Evolutionary conservation across 2,888 invertebrate species (phyloP).

Genomic region (Lithophane leautieri): DNA sequence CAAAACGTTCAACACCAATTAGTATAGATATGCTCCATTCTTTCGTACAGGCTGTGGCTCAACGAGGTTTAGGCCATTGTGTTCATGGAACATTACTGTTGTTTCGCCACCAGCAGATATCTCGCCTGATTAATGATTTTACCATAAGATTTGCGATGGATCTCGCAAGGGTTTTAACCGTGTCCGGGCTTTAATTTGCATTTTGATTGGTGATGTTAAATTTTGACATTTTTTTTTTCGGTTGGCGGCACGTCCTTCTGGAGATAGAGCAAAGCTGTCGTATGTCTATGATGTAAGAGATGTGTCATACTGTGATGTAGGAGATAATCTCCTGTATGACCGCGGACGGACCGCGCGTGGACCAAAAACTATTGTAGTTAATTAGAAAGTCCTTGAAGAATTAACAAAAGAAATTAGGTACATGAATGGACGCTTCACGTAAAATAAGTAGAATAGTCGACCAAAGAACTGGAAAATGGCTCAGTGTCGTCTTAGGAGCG

Average conservation of each 20-base stretch:
- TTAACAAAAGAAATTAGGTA: constrained; percentile 5
- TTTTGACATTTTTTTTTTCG: constrained; percentile 44
- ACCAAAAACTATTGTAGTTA: too few species aligned
- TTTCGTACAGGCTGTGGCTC: constrained; percentile 58
- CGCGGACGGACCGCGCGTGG: too few species aligned
- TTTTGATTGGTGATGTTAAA: constrained; percentile 31
- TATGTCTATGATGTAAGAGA: neutral
- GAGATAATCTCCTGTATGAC: constrained; percentile 1
- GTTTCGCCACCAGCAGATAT: constrained; percentile 75
- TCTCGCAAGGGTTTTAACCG: constrained; percentile 71
- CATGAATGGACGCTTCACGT: neutral
- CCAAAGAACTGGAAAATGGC: neutral
- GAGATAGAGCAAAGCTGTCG: neutral
- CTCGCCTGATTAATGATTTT: constrained; percentile 87
- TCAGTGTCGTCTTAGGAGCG: too few species aligned
- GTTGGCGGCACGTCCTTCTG: neutral
- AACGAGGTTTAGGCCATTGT: constrained; percentile 76
- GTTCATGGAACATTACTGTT: constrained; percentile 80
- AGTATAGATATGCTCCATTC: constrained; percentile 75
- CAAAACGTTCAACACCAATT: constrained; percentile 78
- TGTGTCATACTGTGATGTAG: neutral
- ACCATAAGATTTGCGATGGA: constrained; percentile 81
- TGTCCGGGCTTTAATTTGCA: constrained; percentile 62
- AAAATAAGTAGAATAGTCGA: neutral
- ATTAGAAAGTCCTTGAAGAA: too few species aligned